Base-by-base conservation (phyloP, 1,140 invertebrate genomes). In the Drosophila rufa region DNA sequence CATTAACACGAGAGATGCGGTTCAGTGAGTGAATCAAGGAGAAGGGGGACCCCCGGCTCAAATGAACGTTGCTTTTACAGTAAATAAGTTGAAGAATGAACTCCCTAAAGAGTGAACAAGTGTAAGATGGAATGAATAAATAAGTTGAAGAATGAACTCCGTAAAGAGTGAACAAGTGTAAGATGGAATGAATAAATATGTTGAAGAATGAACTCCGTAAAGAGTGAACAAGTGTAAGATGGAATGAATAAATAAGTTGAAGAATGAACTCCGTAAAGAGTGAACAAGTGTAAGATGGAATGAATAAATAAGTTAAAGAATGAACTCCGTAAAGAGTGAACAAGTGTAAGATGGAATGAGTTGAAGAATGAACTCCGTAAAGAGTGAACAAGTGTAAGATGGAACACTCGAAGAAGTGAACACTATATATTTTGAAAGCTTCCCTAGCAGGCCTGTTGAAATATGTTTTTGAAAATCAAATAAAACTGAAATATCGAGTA, bases 1-100 rank as follows among this genome's bases (percentile, higher is more conserved):
- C 56, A 67, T 67, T 62, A 61, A 62, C 47, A 56, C 48, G 48
- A 56, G 59, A 61, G 50, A 25, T 43, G 46, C n/a, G 45, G 68
- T 25, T 43, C 17, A 38, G 60, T 30, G 4, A 57, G 17, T 27
- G 48, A 14, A 38, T 15, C 17, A 17, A 14, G 15, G 12, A 40
- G 19, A 9, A 9, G 47, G 14, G 17, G 15, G 19, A 25, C 14
- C 12, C 17, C 22, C n/a, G 7, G 38, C 50, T 42, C 48, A 33
- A 64, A 25, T 53, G 36, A 17, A 30, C 43, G 15, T 58, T 58
- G 42, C 15, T 15, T 66, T 70, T 40, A 40, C 53, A 56, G 53
- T 40, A 40, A 56, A 56, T 40, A 56, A 14, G 36, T 6, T 8
- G 4, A 15, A n/a, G 53, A n/a, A 38, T 25, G 33, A 22, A 55